Base-by-base conservation (phyloP, 1,140 invertebrate genomes). In the Cyclina sinensis region DNA sequence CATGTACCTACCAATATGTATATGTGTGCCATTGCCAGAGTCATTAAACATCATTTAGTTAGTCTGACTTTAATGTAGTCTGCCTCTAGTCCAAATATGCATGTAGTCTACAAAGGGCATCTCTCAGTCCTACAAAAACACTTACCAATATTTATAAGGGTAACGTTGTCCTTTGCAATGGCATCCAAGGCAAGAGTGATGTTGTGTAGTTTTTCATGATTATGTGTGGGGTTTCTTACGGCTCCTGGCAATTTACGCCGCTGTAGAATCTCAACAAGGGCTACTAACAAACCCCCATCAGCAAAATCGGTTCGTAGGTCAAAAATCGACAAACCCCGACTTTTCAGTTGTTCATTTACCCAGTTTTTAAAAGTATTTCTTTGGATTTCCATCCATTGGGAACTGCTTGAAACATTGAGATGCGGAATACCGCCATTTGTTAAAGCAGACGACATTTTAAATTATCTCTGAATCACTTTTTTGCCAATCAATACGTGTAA, bases 311-410 rank as follows among this genome's bases (percentile, higher is more conserved):
- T 97, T 0, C 97, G 97, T 76, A 99, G 96, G 94, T 99, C 98
- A 18, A 97, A 30, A n/a, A 92, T 87, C 9, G 54, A 83, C 62
- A 85, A 54, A 9, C 81, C 82, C 84, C 92, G 7, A 5, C 48
- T 37, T 32, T 90, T 82, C 18, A 99, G 95, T 92, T 99, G 98
- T 95, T 99, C 98, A 96, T 99, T 99, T 90, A 99, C 98, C 99
- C 99, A 99, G 95, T 99, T 99, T 88, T 97, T 97, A 95, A 99
- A 99, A 0, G 99, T 99, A 94, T 99, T 98, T 37, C 98, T 97
- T 96, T 99, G 99, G 91, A 99, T 99, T 95, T 99, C 98, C 43
- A 99, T 98, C 94, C 94, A 95, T 35, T 92, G 74, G 12, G 90
- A 93, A 16, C 57, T 88, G 39, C 78, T 88, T 14, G 86, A 70